Evolutionary conservation across 2,113 vertebrate species (phyloP).

Genomic region (Puntigrus tetrazona): DNA sequence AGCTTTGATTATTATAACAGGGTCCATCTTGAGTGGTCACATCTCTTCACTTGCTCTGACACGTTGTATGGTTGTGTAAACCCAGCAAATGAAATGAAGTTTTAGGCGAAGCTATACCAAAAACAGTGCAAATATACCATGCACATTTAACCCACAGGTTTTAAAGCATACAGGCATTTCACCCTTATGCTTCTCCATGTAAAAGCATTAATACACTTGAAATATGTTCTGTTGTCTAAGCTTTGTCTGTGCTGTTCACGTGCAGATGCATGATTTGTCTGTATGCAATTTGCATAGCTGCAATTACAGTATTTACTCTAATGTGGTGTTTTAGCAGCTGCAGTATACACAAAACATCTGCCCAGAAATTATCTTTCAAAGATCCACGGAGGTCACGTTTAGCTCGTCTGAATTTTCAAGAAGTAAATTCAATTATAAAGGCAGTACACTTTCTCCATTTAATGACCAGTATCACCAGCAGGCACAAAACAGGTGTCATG

Average conservation of each 20-base stretch:
- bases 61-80: neutral
- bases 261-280: slow-evolving; percentile 1
- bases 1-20: neutral
- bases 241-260: too few relatives aligned
- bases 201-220: neutral
- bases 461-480: slow-evolving; percentile 28
- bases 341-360: slow-evolving; percentile 4
- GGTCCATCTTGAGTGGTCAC: neutral
- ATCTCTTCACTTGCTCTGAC: neutral
- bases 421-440: slow-evolving; percentile 2
- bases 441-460: neutral
- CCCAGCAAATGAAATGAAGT: neutral
- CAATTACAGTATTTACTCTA: slow-evolving; percentile 26
- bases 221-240: too few relatives aligned
- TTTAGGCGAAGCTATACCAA: neutral
- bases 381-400: neutral
- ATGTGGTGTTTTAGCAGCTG: slow-evolving; percentile 33
- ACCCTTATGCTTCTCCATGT: neutral
- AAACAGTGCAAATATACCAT: neutral
- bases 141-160: neutral
- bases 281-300: neutral
- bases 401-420: neutral
- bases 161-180: neutral
- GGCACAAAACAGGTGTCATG: slow-evolving; percentile 15
- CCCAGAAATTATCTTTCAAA: neutral